A percentile compares a stretch with the other conserved stretches of the same genome.
Evolutionary conservation across 2,888 invertebrate species (phyloP).

Genomic region (Athalia cordata): DNA sequence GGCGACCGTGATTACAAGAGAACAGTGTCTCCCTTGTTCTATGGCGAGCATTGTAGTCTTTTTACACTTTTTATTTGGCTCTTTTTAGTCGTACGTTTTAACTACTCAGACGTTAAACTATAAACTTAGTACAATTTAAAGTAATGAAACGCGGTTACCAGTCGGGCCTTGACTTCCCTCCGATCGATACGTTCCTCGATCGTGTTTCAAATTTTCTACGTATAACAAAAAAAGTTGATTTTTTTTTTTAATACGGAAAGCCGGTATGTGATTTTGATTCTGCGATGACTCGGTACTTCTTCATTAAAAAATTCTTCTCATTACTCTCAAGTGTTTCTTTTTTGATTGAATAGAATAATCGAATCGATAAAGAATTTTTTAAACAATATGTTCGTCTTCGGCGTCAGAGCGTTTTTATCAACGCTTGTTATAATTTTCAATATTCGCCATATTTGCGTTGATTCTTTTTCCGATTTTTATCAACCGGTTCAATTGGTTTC

Average conservation of each 20-base stretch:
- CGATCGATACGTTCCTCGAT: conserved; percentile 32
- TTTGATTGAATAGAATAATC: too few relatives aligned
- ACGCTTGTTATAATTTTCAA: too few relatives aligned
- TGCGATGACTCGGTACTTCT: too few relatives aligned
- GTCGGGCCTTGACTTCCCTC: conserved; percentile 34
- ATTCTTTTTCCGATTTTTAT: conserved; percentile 19
- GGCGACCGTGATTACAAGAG: conserved; percentile 28
- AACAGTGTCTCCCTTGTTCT: conserved; percentile 35
- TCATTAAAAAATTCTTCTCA: too few relatives aligned
- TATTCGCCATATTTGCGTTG: too few relatives aligned
- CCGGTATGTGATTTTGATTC: too few relatives aligned
- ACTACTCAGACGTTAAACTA: background rate
- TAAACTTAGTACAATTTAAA: conserved; percentile 11
- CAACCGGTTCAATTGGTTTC: background rate
- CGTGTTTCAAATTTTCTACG: conserved; percentile 26
- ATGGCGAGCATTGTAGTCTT: conserved; percentile 11
- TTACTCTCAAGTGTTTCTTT: too few relatives aligned
- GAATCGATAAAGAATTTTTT: too few relatives aligned
- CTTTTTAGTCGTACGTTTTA: background rate
- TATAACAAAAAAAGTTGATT: background rate
- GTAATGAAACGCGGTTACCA: conserved; percentile 14
- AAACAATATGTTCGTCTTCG: conserved; percentile 7
- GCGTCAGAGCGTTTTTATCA: background rate
- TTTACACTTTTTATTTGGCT: background rate
- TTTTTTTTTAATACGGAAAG: background rate